Percentiles rank a stretch among this genome's conserved stretches.
These are phyloP conservation scores for Eilema caniola DNA, from an alignment of 2,888 invertebrate genomes.

Conservation along the genomic window DNA sequence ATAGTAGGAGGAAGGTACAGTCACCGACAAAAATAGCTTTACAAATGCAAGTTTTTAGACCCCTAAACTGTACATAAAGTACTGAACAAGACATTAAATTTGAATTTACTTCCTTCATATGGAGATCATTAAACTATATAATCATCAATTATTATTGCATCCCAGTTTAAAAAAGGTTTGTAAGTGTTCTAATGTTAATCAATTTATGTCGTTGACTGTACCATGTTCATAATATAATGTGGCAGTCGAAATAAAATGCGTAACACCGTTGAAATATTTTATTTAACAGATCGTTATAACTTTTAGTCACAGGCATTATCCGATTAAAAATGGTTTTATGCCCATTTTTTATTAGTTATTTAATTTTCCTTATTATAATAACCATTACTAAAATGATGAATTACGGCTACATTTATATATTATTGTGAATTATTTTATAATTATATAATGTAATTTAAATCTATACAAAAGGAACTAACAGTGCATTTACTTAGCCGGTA, in stretches of 20 bases:
- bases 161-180: too few species aligned
- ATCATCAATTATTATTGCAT: too few species aligned
- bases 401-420: constrained; percentile 55
- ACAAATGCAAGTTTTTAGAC: too few species aligned
- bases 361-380: constrained; percentile 31
- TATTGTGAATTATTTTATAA: constrained; percentile 58
- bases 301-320: constrained; percentile 66
- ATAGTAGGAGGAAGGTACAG: too few species aligned
- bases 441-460: constrained; percentile 59
- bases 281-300: constrained; percentile 82
- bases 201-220: too few species aligned
- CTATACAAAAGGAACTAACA: constrained; percentile 84
- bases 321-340: constrained; percentile 34
- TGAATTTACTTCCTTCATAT: too few species aligned
- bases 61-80: too few species aligned
- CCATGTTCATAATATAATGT: too few species aligned
- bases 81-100: too few species aligned
- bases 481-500: constrained; percentile 76
- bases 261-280: constrained; percentile 75
- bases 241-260: constrained; percentile 44
- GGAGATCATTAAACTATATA: too few species aligned
- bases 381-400: constrained; percentile 28
- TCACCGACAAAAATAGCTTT: too few species aligned
- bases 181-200: too few species aligned
- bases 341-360: constrained; percentile 28